Evolutionary conservation across 37 sponge, comb jelly and placozoan species (phyloP).

Genomic region (Cliona cf. orientalis): DNA sequence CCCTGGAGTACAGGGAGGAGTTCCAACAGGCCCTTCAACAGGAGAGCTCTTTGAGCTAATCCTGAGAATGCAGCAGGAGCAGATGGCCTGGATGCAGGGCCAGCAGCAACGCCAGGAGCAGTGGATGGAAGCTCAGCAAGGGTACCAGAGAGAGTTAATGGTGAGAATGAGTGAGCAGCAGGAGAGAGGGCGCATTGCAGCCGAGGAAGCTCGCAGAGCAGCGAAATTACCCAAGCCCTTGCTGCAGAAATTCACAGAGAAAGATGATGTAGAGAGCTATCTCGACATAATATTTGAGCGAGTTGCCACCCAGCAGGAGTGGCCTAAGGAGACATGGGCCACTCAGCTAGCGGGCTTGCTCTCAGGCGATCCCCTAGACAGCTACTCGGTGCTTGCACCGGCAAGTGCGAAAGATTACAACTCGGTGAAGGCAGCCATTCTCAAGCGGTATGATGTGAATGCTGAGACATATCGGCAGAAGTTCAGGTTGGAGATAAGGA

Average conservation of each 20-base stretch:
- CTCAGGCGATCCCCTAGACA: conserved; percentile 28
- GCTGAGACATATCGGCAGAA: conserved; percentile 39
- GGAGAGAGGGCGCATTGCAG: not conserved
- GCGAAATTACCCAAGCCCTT: too few species aligned
- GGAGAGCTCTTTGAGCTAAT: too few species aligned
- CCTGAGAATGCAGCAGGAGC: too few species aligned
- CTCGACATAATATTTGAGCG: conserved; percentile 39
- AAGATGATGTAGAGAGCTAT: conserved; percentile 30
- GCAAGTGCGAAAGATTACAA: conserved; percentile 22
- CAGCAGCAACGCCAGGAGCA: too few species aligned
- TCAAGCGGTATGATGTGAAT: conserved; percentile 33
- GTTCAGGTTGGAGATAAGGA: conserved; percentile 29
- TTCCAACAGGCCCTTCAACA: too few species aligned
- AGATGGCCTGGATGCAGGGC: too few species aligned
- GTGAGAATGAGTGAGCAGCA: not conserved
- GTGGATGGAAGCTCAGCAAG: not conserved
- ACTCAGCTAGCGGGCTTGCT: conserved; percentile 28
- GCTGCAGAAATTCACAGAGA: conserved; percentile 1
- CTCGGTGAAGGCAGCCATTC: conserved; percentile 29
- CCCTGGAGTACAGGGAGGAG: not conserved
- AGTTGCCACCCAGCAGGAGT: conserved; percentile 1
- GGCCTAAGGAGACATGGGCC: conserved; percentile 31
- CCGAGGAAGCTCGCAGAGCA: too few species aligned
- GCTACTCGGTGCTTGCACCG: conserved; percentile 13
- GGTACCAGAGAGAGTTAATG: too few species aligned